A percentile compares a stretch with the other conserved stretches of the same genome.
Evolutionary conservation across 2,888 invertebrate species (phyloP).

Genomic region (Noctua pronuba): DNA sequence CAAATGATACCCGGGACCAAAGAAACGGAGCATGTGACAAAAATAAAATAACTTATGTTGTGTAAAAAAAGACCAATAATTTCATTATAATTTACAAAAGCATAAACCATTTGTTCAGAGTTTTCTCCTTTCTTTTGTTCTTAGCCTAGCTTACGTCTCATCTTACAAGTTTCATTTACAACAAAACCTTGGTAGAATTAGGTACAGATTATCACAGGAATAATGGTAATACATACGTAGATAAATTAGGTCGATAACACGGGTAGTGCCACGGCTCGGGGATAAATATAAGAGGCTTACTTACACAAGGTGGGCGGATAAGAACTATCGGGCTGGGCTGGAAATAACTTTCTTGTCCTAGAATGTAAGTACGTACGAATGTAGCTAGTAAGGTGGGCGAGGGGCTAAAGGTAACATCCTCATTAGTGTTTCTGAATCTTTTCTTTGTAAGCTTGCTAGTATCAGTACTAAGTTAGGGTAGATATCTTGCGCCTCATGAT

Average conservation of each 20-base stretch:
- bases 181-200: conserved; percentile 25
- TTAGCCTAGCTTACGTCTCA: neutral
- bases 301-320: conserved; percentile 55
- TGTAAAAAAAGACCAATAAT: neutral
- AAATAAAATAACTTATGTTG: neutral
- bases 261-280: conserved; percentile 24
- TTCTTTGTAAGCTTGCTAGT: neutral
- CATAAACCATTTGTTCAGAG: neutral
- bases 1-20: too few relatives aligned
- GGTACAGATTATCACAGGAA: conserved; percentile 28
- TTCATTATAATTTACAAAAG: neutral
- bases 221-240: conserved; percentile 39
- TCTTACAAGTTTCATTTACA: neutral
- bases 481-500: neutral
- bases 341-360: conserved; percentile 55
- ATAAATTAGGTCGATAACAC: conserved; percentile 57
- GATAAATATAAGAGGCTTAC: conserved; percentile 53
- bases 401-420: conserved; percentile 10
- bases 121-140: neutral
- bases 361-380: conserved; percentile 36
- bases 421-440: conserved; percentile 1
- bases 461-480: neutral
- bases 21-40: too few relatives aligned
- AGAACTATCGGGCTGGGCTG: conserved; percentile 36
- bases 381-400: conserved; percentile 4